A percentile compares a stretch with the other conserved stretches of the same genome.
These are phyloP conservation scores for Balanococcus diminutus DNA, from an alignment of 2,888 invertebrate genomes.

Conservation along the genomic window DNA sequence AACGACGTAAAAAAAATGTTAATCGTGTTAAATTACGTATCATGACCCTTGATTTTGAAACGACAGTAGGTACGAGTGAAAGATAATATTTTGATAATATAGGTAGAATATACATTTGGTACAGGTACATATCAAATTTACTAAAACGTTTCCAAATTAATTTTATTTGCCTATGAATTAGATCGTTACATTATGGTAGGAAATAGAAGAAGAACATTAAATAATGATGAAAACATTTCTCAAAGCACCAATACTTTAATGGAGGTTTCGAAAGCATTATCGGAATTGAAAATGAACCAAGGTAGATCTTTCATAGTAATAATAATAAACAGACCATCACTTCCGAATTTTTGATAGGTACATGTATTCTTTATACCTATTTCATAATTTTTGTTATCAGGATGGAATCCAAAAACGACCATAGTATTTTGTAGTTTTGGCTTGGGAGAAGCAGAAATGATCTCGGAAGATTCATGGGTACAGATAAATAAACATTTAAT, in stretches of 20 bases:
- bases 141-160: neutral
- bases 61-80: neutral
- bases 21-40: neutral
- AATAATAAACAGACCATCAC: neutral
- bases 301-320: neutral
- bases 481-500: neutral
- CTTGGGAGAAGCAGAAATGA: slow-evolving; percentile 37
- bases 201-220: slow-evolving; percentile 12
- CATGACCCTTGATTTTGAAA: neutral
- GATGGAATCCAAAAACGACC: slow-evolving; percentile 39
- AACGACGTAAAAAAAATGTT: neutral
- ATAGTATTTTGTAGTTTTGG: slow-evolving; percentile 45
- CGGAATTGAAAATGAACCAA: slow-evolving; percentile 37
- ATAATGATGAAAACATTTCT: neutral
- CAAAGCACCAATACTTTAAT: slow-evolving; percentile 3
- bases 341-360: neutral
- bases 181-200: slow-evolving; percentile 47
- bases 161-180: neutral
- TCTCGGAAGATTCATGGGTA: slow-evolving; percentile 4
- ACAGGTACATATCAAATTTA: neutral
- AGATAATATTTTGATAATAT: slow-evolving; percentile 14
- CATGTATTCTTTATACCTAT: neutral
- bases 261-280: slow-evolving; percentile 42
- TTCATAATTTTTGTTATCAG: neutral
- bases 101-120: neutral